Conservation (phyloP, 2,797 vertebrate species). For the Tauraco hartlaubi region DNA sequence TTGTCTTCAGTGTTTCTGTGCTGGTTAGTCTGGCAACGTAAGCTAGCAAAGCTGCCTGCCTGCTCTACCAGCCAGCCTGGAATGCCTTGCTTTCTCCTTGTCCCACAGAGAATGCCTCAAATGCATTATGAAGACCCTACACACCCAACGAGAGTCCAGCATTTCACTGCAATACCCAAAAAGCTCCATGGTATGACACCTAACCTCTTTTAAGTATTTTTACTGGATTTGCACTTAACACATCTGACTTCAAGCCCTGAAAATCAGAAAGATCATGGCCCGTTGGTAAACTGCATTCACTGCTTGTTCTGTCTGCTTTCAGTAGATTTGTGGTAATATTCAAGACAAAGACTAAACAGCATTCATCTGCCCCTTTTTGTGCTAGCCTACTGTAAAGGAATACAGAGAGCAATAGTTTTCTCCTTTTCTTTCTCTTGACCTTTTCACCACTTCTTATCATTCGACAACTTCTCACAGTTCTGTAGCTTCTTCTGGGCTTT, state of each 20-base stretch:
- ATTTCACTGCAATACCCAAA: neutral
- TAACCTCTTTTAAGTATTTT: neutral
- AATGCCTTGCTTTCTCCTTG: neutral
- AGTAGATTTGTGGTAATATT: neutral
- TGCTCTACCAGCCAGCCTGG: neutral
- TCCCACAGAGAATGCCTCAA: neutral
- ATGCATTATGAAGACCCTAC: fast-evolving
- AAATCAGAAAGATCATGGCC: neutral
- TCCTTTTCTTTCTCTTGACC: neutral
- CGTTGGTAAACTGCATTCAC: fast-evolving
- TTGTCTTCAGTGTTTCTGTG: neutral
- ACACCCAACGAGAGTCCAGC: fast-evolving
- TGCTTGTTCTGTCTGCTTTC: neutral
- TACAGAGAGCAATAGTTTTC: neutral
- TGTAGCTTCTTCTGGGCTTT: neutral
- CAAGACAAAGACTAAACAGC: neutral
- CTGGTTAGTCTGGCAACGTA: neutral
- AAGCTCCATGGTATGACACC: fast-evolving
- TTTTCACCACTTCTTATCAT: neutral
- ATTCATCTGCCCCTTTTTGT: neutral
- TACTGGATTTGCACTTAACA: neutral
- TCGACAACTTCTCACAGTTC: neutral
- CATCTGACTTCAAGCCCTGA: neutral
- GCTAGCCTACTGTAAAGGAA: neutral
- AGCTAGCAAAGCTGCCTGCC: neutral